phyloP scores from a whole-genome alignment of 2,888 invertebrate species.

The Celastrina argiolus region DNA sequence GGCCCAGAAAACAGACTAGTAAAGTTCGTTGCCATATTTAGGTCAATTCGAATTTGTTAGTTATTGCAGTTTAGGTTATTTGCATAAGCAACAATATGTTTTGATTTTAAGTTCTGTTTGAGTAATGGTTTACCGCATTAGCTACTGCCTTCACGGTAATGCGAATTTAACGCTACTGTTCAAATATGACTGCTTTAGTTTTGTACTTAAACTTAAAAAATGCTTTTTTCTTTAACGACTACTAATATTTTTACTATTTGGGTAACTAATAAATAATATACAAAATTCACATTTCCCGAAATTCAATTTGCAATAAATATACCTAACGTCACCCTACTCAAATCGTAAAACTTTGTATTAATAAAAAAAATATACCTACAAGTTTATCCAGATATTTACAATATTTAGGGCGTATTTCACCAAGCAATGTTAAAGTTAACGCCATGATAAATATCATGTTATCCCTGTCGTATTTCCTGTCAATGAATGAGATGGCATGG shows the following conservation, averaged over 20 bases:
- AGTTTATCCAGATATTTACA: too few species aligned
- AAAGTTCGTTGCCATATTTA: constrained; percentile 54
- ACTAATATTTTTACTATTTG: background rate
- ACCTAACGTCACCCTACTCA: too few species aligned
- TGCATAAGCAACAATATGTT: constrained; percentile 24
- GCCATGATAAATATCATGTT: too few species aligned
- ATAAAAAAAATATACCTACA: too few species aligned
- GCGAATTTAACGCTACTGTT: constrained; percentile 9
- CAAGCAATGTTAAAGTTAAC: too few species aligned
- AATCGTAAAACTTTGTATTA: too few species aligned
- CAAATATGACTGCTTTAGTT: background rate
- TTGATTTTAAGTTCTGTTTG: constrained; percentile 21
- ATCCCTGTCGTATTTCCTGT: too few species aligned
- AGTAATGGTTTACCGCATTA: constrained; percentile 20
- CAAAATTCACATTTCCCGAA: too few species aligned
- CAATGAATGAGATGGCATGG: too few species aligned
- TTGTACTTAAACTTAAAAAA: background rate
- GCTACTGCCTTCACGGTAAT: constrained; percentile 5
- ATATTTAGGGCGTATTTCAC: too few species aligned
- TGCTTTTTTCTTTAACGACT: background rate
- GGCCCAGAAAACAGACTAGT: constrained; percentile 49
- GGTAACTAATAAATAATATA: too few species aligned
- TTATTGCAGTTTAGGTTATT: constrained; percentile 42
- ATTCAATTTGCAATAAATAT: too few species aligned
- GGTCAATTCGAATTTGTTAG: constrained; percentile 47